Evolutionary conservation across 2,113 vertebrate genomes (phyloP).

Genomic region (Anolis carolinensis): DNA sequence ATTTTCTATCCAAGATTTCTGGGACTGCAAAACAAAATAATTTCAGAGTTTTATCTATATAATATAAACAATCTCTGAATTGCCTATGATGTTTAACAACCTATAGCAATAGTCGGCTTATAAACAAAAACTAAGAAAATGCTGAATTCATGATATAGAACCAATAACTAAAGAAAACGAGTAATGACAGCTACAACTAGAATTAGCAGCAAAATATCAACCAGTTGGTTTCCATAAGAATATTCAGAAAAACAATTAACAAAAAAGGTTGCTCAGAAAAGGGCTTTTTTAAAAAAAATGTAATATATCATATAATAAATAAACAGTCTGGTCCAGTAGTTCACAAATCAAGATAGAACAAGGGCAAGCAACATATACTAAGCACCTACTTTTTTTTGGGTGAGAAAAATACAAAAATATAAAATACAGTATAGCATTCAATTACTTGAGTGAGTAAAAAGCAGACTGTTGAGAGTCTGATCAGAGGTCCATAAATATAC

Average conservation of each 20-base stretch:
- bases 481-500: not conserved
- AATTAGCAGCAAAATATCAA: not conserved
- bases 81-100: too few relatives aligned
- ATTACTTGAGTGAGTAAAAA: not conserved
- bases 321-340: not conserved
- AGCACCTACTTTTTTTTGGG: not conserved
- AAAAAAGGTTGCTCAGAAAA: not conserved
- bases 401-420: not conserved
- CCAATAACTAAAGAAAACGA: not conserved
- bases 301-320: not conserved
- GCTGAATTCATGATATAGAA: not conserved
- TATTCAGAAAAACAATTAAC: not conserved
- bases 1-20: slow-evolving; percentile 99
- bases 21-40: slow-evolving; percentile 83
- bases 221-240: not conserved
- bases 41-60: slow-evolving; percentile 17
- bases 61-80: too few relatives aligned
- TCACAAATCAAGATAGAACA: not conserved
- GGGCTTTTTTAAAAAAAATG: too few relatives aligned
- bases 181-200: not conserved
- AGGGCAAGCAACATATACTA: not conserved
- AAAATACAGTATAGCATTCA: not conserved
- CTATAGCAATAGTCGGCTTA: not conserved
- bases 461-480: too few relatives aligned
- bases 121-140: not conserved